These are phyloP conservation scores for Syrrhaptes paradoxus DNA, from an alignment of 2,113 vertebrate genomes.

Conservation along the genomic window DNA sequence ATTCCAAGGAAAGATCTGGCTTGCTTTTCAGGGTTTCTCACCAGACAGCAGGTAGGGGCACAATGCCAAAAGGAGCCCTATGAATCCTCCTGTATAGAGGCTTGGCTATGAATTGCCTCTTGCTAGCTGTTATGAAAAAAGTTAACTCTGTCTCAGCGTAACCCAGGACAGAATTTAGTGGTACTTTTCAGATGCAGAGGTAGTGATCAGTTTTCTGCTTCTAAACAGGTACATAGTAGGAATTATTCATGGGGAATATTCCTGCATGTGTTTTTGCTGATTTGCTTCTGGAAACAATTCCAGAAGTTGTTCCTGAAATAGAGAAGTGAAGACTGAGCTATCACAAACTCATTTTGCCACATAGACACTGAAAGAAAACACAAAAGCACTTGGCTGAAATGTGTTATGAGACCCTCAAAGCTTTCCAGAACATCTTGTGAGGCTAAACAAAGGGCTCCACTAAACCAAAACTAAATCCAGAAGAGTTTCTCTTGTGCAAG, in stretches of 20 bases:
- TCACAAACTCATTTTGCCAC: neutral
- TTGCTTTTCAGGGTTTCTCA: neutral
- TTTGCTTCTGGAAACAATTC: neutral
- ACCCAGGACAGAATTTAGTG: neutral
- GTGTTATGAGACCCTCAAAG: neutral
- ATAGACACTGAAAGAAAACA: neutral
- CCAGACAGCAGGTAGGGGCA: neutral
- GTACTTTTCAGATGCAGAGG: neutral
- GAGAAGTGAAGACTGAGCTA: neutral
- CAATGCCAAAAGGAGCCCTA: neutral
- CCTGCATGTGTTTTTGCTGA: neutral
- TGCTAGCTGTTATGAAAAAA: too few species aligned
- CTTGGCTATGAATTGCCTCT: neutral
- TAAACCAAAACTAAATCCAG: neutral
- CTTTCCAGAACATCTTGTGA: neutral
- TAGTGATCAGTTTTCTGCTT: neutral
- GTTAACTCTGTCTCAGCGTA: too few species aligned
- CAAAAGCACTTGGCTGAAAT: neutral
- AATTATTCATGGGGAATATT: neutral
- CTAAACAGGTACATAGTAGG: neutral
- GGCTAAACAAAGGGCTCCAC: neutral
- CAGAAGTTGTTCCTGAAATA: neutral
- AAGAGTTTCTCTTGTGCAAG: neutral
- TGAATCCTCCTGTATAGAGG: neutral
- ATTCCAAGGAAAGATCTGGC: neutral